phyloP scores from a whole-genome alignment of 2,888 invertebrate genomes.

The Scotopteryx bipunctaria region DNA sequence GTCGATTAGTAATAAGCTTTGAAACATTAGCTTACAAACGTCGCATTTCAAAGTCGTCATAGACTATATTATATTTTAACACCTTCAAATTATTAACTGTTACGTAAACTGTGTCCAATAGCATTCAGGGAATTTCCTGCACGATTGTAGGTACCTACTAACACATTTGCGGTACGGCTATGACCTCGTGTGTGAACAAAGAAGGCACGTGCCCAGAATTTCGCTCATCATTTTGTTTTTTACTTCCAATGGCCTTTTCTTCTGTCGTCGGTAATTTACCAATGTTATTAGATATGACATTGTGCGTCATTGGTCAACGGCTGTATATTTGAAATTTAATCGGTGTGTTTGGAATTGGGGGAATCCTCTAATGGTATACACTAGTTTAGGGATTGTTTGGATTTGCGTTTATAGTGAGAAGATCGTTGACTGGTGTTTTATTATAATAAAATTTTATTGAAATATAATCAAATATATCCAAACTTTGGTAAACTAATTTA shows the following conservation, averaged over 20 bases:
- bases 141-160: slow-evolving; percentile 31
- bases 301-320: slow-evolving; percentile 16
- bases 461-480: too few relatives aligned
- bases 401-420: background rate
- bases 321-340: slow-evolving; percentile 28
- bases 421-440: slow-evolving; percentile 4
- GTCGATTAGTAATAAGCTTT: background rate
- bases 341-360: slow-evolving; percentile 11
- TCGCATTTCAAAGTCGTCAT: background rate
- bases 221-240: slow-evolving; percentile 40
- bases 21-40: background rate
- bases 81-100: slow-evolving; percentile 14
- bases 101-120: slow-evolving; percentile 21
- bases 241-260: slow-evolving; percentile 34
- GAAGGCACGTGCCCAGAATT: slow-evolving; percentile 50
- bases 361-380: slow-evolving; percentile 7
- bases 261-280: slow-evolving; percentile 35
- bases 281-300: slow-evolving; percentile 36
- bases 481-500: too few relatives aligned
- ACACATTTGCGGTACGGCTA: slow-evolving; percentile 28
- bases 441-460: too few relatives aligned
- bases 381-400: slow-evolving; percentile 14
- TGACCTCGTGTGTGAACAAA: slow-evolving; percentile 48
- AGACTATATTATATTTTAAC: slow-evolving; percentile 14
- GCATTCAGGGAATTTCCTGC: slow-evolving; percentile 34